A percentile compares a stretch with the other conserved stretches of the same genome.
phyloP scores from a whole-genome alignment of 2,797 vertebrate species.

The Tachyglossus aculeatus region DNA sequence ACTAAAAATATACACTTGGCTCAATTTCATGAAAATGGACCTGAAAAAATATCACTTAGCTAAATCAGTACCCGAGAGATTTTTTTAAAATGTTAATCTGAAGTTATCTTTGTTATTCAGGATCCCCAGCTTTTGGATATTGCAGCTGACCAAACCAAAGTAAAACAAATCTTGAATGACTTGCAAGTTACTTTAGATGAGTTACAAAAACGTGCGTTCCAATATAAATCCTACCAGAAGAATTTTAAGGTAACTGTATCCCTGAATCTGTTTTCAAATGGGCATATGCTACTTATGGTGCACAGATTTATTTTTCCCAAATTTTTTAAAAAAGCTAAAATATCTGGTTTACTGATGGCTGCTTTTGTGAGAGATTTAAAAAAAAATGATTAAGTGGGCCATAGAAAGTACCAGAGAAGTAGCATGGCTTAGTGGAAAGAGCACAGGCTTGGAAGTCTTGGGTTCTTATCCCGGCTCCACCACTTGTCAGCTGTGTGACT shows the following conservation, averaged over 20 bases:
- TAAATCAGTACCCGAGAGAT: background rate
- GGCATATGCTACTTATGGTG: background rate
- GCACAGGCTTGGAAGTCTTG: no score
- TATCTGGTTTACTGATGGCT: no score
- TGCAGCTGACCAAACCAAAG: constrained; percentile 68
- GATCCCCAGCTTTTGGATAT: constrained; percentile 82
- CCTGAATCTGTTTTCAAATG: background rate
- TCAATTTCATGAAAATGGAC: constrained; percentile 4
- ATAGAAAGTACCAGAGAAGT: no score
- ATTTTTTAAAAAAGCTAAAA: no score
- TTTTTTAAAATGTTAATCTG: background rate
- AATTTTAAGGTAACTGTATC: constrained; percentile 82
- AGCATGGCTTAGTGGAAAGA: no score
- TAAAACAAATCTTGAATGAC: constrained; percentile 72
- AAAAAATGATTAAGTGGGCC: no score
- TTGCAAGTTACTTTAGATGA: constrained; percentile 79
- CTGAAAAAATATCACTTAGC: background rate
- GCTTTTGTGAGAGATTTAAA: no score
- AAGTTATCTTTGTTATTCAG: constrained; percentile 63
- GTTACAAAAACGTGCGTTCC: constrained; percentile 78
- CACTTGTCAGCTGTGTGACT: no score
- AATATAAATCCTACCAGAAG: constrained; percentile 83
- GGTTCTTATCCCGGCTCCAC: no score
- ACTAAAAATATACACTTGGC: no score
- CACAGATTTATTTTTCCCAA: no score